Evolutionary conservation across 2,888 invertebrate species (phyloP).

Genomic region (Synanthedon myopaeformis): DNA sequence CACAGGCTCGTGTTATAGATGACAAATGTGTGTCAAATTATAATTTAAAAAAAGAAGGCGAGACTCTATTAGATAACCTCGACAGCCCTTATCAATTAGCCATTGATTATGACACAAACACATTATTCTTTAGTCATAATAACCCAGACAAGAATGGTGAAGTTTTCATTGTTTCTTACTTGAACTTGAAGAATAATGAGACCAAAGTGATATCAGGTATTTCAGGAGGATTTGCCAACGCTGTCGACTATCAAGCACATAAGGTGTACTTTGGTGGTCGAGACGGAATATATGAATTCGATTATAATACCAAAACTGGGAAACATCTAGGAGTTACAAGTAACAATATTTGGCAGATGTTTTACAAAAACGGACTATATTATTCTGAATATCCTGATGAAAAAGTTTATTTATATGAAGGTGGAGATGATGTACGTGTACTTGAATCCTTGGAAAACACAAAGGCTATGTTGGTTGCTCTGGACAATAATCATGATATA

Average conservation of each 20-base stretch:
- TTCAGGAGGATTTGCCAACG: constrained; percentile 34
- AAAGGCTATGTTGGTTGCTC: constrained; percentile 19
- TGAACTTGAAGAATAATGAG: constrained; percentile 33
- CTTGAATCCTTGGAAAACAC: constrained; percentile 17
- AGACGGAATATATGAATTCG: constrained; percentile 34
- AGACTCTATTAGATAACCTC: constrained; percentile 20
- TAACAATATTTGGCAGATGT: constrained; percentile 48
- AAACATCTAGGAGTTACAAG: constrained; percentile 17
- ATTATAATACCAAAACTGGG: constrained; percentile 26
- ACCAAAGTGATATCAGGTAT: constrained; percentile 26
- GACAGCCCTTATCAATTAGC: constrained; percentile 39
- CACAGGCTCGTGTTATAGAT: neutral
- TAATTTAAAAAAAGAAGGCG: constrained; percentile 7
- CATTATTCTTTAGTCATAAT: constrained; percentile 40
- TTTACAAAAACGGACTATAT: constrained; percentile 34
- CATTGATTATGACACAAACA: constrained; percentile 41
- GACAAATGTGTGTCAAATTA: neutral
- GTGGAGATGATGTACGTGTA: constrained; percentile 7
- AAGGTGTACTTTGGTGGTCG: constrained; percentile 41
- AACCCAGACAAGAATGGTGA: constrained; percentile 9
- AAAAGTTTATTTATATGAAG: constrained; percentile 10
- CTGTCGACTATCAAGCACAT: constrained; percentile 26
- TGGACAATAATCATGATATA: constrained; percentile 17
- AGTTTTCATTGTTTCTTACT: constrained; percentile 26
- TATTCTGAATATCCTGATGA: constrained; percentile 30